Evolutionary conservation across 2,888 invertebrate species (phyloP), one percentile per base, ranked within the genome.

Genomic region (Altica lythri): DNA sequence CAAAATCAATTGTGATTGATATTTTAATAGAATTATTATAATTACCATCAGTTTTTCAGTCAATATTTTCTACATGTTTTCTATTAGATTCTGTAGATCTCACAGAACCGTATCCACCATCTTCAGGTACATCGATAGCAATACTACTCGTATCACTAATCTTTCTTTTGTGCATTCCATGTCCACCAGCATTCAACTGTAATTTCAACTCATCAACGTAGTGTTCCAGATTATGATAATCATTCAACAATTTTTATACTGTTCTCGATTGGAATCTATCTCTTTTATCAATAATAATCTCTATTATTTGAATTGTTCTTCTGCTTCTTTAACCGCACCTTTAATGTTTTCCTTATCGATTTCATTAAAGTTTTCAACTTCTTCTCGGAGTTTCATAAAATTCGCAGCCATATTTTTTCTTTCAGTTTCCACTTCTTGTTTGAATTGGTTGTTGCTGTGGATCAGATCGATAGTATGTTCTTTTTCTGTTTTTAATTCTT

Each of bases 161-260:
- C 53, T 73, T 76, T 43, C 76, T 61, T 37, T 61, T 64, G 52
- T 75, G 75, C 10, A 64, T 55, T 3, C 57, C 62, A 13, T 61
- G 52, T 10, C 65, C 55, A 50, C 62, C 66, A 35, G 69, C 66
- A 2, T 76, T 73, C 37, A 84, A 62, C 60, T 76, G 84, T 75
- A 84, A 83, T 63, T 88, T 83, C 61, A 88, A 74, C 35, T 82
- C 81, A 69, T 92, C 92, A 30, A 84, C 79, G 29, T 86, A 80
- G 68, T 89, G 88, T 68, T 92, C 92, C 59, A 93, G 69, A 27
- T 85, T 82, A 64, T 90, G 86, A 65, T 89, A 89, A 16, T 92
- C 88, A 17, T 89, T 86, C 12, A 95, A 77, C 19, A 94, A 75
- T 67, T 88, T 87, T 78, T 94, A 64, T 94, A 88, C 40, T 91